Base-by-base conservation (phyloP, 2,888 invertebrate species). In the Teleiodes luculella region DNA sequence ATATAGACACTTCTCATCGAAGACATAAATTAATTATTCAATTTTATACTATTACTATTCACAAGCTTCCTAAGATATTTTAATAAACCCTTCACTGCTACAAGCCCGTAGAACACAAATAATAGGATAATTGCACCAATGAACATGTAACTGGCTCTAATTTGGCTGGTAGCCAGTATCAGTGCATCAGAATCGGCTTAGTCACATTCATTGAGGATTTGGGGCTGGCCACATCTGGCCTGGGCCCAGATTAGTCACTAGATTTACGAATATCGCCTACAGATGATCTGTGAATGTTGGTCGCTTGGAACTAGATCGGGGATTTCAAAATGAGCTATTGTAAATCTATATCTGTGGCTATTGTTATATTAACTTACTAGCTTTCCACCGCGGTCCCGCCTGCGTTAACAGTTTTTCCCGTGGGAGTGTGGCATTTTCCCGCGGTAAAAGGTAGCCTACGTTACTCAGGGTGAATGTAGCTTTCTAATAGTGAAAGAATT, bases 71-170 rank as follows among this genome's bases (percentile, higher is more conserved):
- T 33, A 33, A n/a, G n/a, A n/a, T n/a, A n/a, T n/a, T n/a, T n/a
- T 6, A n/a, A 33, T 33, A 33, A 33, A 33, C 10, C 8, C 10
- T 10, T 33, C 33, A 33, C 3, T 8, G 10, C 10, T 6, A 33
- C 45, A 53, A 47, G 36, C n/a, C n/a, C n/a, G n/a, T n/a, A n/a
- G n/a, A n/a, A n/a, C n/a, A 58, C 65, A 62, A 61, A 63, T 68
- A 62, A 61, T 51, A 30, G 30, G 54, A 51, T 63, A 63, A 65
- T 60, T 57, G 57, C 57, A 55, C 61, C 66, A 65, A 66, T 60
- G 62, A 54, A 59, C 57, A 54, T 57, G 57, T 55, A 54, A 57
- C 50, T n/a, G n/a, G 33, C 4, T 10, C 33, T n/a, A 24, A n/a
- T 33, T 33, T 33, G 33, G 33, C 33, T 8, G 33, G 3, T 8